Evolutionary conservation across 1,140 invertebrate species (phyloP).

Genomic region (Palaemon carinicauda): DNA sequence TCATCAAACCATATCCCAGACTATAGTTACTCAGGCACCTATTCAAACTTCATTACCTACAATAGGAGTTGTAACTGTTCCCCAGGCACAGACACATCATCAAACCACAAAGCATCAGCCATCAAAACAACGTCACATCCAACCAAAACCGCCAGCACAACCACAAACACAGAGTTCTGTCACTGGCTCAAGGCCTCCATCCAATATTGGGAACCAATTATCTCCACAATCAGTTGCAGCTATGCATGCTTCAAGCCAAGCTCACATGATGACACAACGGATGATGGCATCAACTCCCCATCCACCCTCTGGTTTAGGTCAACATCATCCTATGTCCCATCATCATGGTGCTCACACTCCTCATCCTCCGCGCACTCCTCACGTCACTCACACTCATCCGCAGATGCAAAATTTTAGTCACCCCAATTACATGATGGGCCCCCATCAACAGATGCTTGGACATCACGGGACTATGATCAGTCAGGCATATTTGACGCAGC

Average conservation of each 20-base stretch:
- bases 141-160: constrained; percentile 60
- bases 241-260: constrained; percentile 43
- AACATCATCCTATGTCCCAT: constrained; percentile 68
- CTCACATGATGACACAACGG: constrained; percentile 38
- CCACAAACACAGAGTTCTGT: constrained; percentile 62
- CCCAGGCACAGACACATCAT: constrained; percentile 58
- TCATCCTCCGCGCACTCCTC: constrained; percentile 59
- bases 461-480: constrained; percentile 61
- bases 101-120: constrained; percentile 58
- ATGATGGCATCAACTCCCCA: constrained; percentile 58
- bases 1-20: not conserved
- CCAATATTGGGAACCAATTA: constrained; percentile 63
- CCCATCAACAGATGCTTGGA: constrained; percentile 61
- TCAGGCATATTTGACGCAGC: constrained; percentile 62
- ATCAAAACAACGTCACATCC: constrained; percentile 58
- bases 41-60: too few relatives aligned
- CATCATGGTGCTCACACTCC: constrained; percentile 67
- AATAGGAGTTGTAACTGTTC: constrained; percentile 56
- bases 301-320: constrained; percentile 61
- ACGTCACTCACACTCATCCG: constrained; percentile 59
- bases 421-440: constrained; percentile 63
- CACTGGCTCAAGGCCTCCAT: constrained; percentile 68
- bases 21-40: constrained; percentile 46
- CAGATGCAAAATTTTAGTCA: constrained; percentile 63
- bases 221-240: constrained; percentile 55